Evolutionary conservation across 2,113 vertebrate genomes (phyloP), one percentile per base, ranked within the genome.

Genomic region (Lipophrys pholis): DNA sequence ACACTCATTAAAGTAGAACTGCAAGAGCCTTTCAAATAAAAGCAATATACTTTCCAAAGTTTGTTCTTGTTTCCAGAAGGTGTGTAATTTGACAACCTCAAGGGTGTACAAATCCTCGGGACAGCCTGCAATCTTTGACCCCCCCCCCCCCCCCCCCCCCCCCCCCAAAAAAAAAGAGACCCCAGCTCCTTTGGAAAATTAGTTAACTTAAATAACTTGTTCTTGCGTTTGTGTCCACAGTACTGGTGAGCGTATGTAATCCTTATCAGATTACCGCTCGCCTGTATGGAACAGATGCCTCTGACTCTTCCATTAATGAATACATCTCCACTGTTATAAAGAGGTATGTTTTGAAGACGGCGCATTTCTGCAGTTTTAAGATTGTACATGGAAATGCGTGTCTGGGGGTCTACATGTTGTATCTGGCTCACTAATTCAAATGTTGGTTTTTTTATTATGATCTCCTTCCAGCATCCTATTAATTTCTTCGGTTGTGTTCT

Each of bases 221-320:
- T 30, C 4, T 30, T 30, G 21, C 4, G 41, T 53, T 65, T 66
- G 36, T 60, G 6, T 78, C 49, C 67, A 39, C 78, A 97, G 95
- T 96, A 90, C n/a, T 86, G 61, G 92, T 95, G 74, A 87, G 92
- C 5, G 60, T 95, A 11, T 11, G 35, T 11, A 89, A 80, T n/a
- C 87, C 82, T 77, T 91, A 73, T 75, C 90, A 92, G 77, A 66
- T 95, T 35, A 80, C 43, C 7, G 95, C 96, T 87, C 88, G 17
- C 16, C 86, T 96, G 57, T 86, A 91, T 68, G 89, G 90, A 61
- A 73, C 85, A 41, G 84, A 80, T 62, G 55, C 84, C 52, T 45
- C 6, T 5, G 81, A 92, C 55, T 62, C 68, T 42, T 82, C 75
- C 58, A n/a, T 87, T 60, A 83, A 93, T 35, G 88, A 94, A 15